phyloP scores from a whole-genome alignment of 2,888 invertebrate species.

The Hybos culiciformis region DNA sequence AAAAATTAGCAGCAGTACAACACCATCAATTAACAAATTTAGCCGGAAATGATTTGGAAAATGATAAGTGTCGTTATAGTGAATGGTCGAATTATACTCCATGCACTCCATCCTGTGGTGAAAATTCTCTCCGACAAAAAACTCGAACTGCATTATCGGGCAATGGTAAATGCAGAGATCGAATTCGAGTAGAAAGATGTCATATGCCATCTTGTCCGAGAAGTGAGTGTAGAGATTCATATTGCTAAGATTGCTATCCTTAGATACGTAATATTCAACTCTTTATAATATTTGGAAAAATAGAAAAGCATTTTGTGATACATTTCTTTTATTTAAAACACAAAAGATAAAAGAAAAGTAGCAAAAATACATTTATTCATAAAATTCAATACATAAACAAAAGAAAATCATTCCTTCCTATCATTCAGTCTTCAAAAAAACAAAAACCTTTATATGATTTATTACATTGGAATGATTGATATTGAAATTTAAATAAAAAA shows the following conservation, averaged over 20 bases:
- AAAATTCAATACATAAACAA: no score
- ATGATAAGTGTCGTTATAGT: conserved; percentile 44
- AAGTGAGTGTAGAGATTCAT: conserved; percentile 16
- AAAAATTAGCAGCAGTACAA: conserved; percentile 7
- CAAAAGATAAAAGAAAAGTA: no score
- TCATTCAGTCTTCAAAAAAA: no score
- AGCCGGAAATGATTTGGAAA: conserved; percentile 5
- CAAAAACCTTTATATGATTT: no score
- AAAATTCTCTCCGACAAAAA: conserved; percentile 39
- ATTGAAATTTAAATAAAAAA: no score
- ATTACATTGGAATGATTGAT: no score
- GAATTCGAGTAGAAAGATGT: conserved; percentile 30
- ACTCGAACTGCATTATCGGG: conserved; percentile 36
- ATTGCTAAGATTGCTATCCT: conserved; percentile 13
- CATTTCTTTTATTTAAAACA: no score
- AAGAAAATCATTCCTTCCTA: no score
- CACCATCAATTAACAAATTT: conserved; percentile 1
- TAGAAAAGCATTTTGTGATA: no score
- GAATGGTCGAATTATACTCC: conserved; percentile 58
- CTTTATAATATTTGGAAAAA: no score
- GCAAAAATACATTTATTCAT: no score
- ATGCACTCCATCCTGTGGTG: conserved; percentile 51
- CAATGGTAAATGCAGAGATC: conserved; percentile 30
- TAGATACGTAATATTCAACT: no score
- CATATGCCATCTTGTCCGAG: conserved; percentile 28